Percentiles rank a stretch among this genome's conserved stretches.
These are phyloP conservation scores for Anthrax anthrax DNA, from an alignment of 2,888 invertebrate genomes.

Conservation along the genomic window DNA sequence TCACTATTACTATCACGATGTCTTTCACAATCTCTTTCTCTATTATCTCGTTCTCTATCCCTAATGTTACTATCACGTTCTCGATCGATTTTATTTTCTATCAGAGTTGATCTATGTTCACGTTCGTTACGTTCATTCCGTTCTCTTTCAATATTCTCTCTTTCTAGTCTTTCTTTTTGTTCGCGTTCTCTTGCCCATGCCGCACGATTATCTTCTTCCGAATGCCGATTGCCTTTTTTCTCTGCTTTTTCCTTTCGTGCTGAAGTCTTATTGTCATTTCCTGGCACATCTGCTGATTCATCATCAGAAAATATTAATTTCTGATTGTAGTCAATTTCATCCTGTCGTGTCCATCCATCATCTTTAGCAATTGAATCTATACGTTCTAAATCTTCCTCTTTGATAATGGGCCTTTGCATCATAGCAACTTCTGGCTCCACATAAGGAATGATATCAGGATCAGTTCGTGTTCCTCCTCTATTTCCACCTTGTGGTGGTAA, in stretches of 20 bases:
- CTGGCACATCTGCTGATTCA: conserved; percentile 39
- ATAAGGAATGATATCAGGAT: conserved; percentile 20
- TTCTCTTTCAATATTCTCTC: conserved; percentile 15
- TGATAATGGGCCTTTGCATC: conserved; percentile 73
- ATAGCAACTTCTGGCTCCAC: conserved; percentile 44
- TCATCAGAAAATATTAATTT: conserved; percentile 91
- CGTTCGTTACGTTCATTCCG: conserved; percentile 16
- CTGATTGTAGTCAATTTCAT: conserved; percentile 90
- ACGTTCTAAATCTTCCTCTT: conserved; percentile 81
- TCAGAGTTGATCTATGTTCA: conserved; percentile 10
- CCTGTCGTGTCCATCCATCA: conserved; percentile 84
- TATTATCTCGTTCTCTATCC: conserved; percentile 10
- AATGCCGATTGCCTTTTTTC: conserved; percentile 9
- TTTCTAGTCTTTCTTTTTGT: conserved; percentile 9
- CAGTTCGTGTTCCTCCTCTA: conserved; percentile 15
- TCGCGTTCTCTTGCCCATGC: conserved; percentile 9
- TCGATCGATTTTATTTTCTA: conserved; percentile 13
- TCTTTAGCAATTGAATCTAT: conserved; percentile 83
- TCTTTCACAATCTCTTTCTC: conserved; percentile 19
- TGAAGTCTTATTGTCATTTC: conserved; percentile 13
- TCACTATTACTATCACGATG: conserved; percentile 14
- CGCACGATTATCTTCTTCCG: conserved; percentile 15
- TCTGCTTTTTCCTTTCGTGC: conserved; percentile 3
- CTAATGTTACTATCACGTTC: conserved; percentile 17
- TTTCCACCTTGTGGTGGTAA: conserved; percentile 6